A percentile compares a stretch with the other conserved stretches of the same genome.
phyloP scores from a whole-genome alignment of 1,140 invertebrate genomes.

The Neodiprion lecontei region DNA sequence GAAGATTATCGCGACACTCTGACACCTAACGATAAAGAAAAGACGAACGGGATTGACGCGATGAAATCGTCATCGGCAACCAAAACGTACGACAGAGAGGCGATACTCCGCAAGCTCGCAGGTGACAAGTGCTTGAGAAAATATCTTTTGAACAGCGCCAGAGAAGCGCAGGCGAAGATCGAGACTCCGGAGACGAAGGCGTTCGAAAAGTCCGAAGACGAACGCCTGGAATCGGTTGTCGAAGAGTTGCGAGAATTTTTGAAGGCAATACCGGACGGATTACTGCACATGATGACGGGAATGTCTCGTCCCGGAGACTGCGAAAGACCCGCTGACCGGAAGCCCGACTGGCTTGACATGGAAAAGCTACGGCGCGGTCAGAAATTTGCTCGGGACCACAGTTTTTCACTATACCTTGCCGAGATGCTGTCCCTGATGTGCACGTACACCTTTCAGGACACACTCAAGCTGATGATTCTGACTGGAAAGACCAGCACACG shows the following conservation, averaged over 20 bases:
- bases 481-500: constrained; percentile 66
- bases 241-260: neutral
- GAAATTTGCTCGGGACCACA: constrained; percentile 65
- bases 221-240: neutral
- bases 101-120: neutral
- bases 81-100: neutral
- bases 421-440: constrained; percentile 69
- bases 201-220: neutral
- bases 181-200: too few relatives aligned
- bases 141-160: too few relatives aligned
- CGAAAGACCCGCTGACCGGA: neutral
- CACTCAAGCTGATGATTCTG: constrained; percentile 67
- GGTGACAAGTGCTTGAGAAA: too few relatives aligned
- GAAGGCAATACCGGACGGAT: neutral
- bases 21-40: neutral
- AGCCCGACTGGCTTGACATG: neutral
- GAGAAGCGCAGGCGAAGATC: neutral
- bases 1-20: neutral
- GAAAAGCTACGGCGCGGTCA: constrained; percentile 63
- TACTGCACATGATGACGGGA: neutral
- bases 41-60: too few relatives aligned
- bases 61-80: neutral
- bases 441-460: constrained; percentile 67
- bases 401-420: constrained; percentile 64
- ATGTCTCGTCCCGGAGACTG: neutral